These are phyloP conservation scores for Eristalis intricaria DNA, from an alignment of 2,888 invertebrate genomes.

Conservation along the genomic window DNA sequence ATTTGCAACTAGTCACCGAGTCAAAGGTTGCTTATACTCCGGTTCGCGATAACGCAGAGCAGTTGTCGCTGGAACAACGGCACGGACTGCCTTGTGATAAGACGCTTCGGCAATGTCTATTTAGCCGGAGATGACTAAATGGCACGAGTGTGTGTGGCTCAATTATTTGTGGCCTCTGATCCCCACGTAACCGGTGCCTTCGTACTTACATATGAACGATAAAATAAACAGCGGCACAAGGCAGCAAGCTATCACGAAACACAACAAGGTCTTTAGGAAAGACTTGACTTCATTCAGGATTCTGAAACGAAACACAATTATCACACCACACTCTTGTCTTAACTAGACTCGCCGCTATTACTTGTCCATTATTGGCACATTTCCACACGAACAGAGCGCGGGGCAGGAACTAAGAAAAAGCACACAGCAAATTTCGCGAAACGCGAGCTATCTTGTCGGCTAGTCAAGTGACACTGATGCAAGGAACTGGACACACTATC, in stretches of 20 bases:
- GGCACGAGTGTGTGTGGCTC: background rate
- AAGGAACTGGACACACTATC: constrained; percentile 29
- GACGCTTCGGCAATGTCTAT: constrained; percentile 10
- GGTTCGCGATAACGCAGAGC: constrained; percentile 31
- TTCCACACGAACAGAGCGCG: background rate
- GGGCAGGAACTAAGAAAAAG: background rate
- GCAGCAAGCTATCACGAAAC: constrained; percentile 77
- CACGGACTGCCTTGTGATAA: constrained; percentile 1
- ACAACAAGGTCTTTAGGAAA: constrained; percentile 78
- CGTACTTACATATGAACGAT: constrained; percentile 79
- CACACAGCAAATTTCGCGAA: constrained; percentile 1
- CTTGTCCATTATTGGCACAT: constrained; percentile 63
- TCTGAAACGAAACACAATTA: constrained; percentile 73
- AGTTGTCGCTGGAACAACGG: constrained; percentile 22
- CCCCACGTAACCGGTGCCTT: background rate
- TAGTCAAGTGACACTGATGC: constrained; percentile 56
- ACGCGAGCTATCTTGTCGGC: constrained; percentile 22
- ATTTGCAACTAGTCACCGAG: constrained; percentile 50
- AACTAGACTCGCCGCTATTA: constrained; percentile 9
- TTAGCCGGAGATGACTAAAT: constrained; percentile 27
- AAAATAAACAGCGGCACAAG: constrained; percentile 77
- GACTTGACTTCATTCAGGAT: constrained; percentile 77
- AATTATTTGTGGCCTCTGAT: background rate
- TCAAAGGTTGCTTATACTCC: constrained; percentile 49
- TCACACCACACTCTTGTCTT: background rate